Percentiles rank a stretch among this genome's conserved stretches.
Conservation (phyloP, 1,140 invertebrate species). For the Diachasma alloeum region DNA sequence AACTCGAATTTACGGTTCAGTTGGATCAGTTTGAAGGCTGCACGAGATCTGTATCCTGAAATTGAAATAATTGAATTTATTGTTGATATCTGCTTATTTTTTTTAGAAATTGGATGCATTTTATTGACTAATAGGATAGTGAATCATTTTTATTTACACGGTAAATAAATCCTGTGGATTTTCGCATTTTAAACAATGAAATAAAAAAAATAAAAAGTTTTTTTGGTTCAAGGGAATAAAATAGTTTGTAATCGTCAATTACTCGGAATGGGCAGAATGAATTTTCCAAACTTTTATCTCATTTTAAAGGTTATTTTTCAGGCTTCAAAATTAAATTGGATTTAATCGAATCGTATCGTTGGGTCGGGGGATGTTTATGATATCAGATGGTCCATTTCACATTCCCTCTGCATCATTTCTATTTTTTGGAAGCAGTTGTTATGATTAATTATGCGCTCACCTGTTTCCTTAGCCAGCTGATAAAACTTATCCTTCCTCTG, state of each 20-base stretch:
- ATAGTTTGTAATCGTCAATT: too few relatives aligned
- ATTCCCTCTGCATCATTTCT: too few relatives aligned
- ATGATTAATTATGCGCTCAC: conserved; percentile 64
- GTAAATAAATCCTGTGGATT: too few relatives aligned
- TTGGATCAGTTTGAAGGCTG: conserved; percentile 98
- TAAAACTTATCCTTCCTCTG: conserved; percentile 98
- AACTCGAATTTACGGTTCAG: conserved; percentile 98
- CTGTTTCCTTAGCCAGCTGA: conserved; percentile 97
- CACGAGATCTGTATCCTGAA: conserved; percentile 93
- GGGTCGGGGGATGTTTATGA: too few relatives aligned
- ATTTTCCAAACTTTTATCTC: not conserved
- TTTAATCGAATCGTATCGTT: not conserved
- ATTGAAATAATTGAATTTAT: conserved; percentile 34
- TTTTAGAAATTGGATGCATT: too few relatives aligned
- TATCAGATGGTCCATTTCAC: too few relatives aligned
- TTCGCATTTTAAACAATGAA: too few relatives aligned
- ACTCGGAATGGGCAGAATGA: not conserved
- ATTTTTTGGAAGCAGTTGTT: not conserved
- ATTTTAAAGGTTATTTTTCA: not conserved
- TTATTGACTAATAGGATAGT: too few relatives aligned
- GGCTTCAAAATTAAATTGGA: not conserved
- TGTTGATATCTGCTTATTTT: not conserved
- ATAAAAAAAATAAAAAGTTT: too few relatives aligned
- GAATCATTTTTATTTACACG: too few relatives aligned
- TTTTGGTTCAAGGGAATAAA: too few relatives aligned